Evolutionary conservation across 1,140 invertebrate species (phyloP).

Genomic region (Papilio polyxenes): DNA sequence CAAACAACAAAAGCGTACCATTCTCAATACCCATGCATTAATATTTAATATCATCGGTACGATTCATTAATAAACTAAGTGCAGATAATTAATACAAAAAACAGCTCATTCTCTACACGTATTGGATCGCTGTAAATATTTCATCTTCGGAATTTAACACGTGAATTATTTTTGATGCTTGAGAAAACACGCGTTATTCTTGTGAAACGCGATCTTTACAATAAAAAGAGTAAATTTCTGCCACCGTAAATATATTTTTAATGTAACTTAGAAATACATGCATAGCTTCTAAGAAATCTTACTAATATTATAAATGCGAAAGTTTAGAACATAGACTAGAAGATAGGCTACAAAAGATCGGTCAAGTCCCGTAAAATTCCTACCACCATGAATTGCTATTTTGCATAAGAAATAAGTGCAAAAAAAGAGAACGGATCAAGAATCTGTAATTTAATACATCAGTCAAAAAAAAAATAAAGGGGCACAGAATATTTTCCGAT

Average conservation of each 20-base stretch:
- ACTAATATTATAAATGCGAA: no score
- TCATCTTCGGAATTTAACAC: slow-evolving; percentile 16
- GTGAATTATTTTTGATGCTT: slow-evolving; percentile 6
- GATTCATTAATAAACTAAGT: slow-evolving; percentile 8
- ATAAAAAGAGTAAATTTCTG: neutral
- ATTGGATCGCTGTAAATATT: neutral
- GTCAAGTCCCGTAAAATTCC: no score
- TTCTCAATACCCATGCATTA: neutral
- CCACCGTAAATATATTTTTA: neutral
- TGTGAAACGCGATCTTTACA: neutral
- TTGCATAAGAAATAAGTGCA: no score
- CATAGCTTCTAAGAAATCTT: neutral
- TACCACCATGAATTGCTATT: no score
- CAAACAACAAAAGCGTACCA: neutral
- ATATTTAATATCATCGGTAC: neutral
- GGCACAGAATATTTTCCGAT: no score
- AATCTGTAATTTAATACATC: neutral
- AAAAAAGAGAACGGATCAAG: no score
- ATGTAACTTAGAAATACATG: neutral
- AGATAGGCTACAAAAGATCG: no score
- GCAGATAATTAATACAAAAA: slow-evolving; percentile 22
- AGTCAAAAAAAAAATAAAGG: no score
- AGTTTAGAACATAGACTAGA: no score
- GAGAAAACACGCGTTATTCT: slow-evolving; percentile 9
- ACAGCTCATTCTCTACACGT: slow-evolving; percentile 1